phyloP scores from a whole-genome alignment of 2,797 vertebrate species.

The Phylloscopus collybita region DNA sequence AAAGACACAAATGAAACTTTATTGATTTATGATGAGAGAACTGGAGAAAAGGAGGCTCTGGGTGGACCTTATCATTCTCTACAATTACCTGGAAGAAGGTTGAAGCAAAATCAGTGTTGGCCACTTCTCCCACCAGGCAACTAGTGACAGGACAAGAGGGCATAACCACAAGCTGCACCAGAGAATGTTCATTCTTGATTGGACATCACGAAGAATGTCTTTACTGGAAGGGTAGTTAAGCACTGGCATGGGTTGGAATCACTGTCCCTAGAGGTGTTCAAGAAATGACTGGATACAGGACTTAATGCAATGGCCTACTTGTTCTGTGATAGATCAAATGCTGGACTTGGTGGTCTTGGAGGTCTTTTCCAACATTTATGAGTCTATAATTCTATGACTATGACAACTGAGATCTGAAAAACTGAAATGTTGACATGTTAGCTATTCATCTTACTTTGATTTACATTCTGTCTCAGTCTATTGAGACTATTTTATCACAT shows the following conservation, averaged over 20 bases:
- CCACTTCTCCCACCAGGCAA: background rate
- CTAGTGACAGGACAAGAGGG: background rate
- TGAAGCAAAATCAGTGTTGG: accelerated
- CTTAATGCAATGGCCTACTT: background rate
- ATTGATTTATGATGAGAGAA: background rate
- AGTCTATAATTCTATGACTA: background rate
- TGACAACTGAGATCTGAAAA: background rate
- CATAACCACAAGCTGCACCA: background rate
- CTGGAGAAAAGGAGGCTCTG: background rate
- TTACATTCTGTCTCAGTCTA: background rate
- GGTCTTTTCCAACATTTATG: background rate
- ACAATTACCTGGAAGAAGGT: background rate
- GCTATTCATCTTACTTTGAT: background rate
- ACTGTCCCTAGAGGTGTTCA: background rate
- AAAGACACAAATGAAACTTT: background rate
- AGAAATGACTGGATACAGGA: background rate
- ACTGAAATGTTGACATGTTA: background rate
- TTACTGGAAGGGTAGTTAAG: background rate
- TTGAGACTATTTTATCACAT: background rate
- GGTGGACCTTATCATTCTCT: background rate
- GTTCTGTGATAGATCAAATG: background rate
- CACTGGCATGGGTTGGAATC: background rate
- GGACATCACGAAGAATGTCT: background rate
- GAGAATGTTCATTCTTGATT: too few species aligned
- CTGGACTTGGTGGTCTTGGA: background rate